A percentile compares a stretch with the other conserved stretches of the same genome.
These are phyloP conservation scores for Rhingia rostrata DNA, from an alignment of 2,888 invertebrate genomes.

Conservation along the genomic window DNA sequence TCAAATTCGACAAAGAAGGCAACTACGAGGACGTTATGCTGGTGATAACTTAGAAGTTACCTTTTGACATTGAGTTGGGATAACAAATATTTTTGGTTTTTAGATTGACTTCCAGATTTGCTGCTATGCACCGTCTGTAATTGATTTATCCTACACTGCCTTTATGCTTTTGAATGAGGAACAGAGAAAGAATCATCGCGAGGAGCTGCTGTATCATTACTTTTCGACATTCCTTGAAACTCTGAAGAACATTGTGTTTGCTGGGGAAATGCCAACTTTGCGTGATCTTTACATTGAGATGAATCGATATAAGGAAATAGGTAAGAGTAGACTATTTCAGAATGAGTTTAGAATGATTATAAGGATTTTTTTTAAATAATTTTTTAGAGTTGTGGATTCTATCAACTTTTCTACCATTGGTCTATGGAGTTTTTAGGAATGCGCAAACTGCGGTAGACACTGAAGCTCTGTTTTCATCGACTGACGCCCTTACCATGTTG, in stretches of 20 bases:
- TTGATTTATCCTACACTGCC: constrained; percentile 41
- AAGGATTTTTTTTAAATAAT: too few species aligned
- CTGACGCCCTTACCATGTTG: constrained; percentile 8
- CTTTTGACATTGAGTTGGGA: too few species aligned
- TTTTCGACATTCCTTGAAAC: constrained; percentile 37
- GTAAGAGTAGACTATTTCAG: neutral
- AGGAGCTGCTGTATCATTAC: constrained; percentile 47
- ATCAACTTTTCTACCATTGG: constrained; percentile 38
- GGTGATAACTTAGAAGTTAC: constrained; percentile 11
- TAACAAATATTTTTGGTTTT: neutral
- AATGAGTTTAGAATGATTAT: neutral
- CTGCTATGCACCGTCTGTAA: constrained; percentile 53
- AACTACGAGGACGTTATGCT: constrained; percentile 43
- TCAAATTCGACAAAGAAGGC: constrained; percentile 31
- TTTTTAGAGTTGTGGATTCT: too few species aligned
- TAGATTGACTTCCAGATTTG: constrained; percentile 63
- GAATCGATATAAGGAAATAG: constrained; percentile 31
- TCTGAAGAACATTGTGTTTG: constrained; percentile 40
- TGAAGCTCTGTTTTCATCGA: constrained; percentile 18
- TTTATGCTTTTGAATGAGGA: constrained; percentile 47
- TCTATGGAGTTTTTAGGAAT: neutral
- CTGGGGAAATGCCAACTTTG: constrained; percentile 35
- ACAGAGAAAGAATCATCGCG: constrained; percentile 36
- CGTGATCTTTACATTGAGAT: constrained; percentile 27
- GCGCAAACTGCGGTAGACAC: neutral